Evolutionary conservation across 2,113 vertebrate genomes (phyloP), one percentile per base, ranked within the genome.

Genomic region (Macrotis lagotis): DNA sequence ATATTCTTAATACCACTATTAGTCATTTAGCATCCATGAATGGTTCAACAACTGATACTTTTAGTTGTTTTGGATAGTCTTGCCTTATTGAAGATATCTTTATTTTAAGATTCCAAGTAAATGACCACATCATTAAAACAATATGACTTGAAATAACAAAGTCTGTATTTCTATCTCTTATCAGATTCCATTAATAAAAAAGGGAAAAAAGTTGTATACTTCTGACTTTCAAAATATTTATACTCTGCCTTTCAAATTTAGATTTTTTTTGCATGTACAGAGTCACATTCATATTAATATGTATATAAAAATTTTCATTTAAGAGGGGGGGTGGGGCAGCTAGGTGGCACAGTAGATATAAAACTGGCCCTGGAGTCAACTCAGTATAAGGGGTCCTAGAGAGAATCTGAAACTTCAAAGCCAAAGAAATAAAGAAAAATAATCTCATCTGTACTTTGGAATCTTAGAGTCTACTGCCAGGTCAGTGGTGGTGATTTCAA

Each of bases 21-120:
- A 91, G 48, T 94, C 22, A 83, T 16, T 92, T 95, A 90, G 90
- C 51, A 88, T 66, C n/a, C 66, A 91, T 24, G 11, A 55, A 11
- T 59, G 88, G 12, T 50, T 91, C 8, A 92, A 50, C 28, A 90
- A 47, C 47, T 47, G 10, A 51, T 91, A 44, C 89, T 26, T 90
- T 50, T 37, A 24, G 44, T 0, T 90, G 55, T 48, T 3, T 50
- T 90, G 47, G 89, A 14, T 3, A 14, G 25, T 31, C 26, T 31
- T 90, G 9, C 48, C 49, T 90, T 90, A 28, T 14, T 48, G 47
- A 31, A 90, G 25, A 90, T 3, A 89, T 31, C 3, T 31, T 50
- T 48, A 90, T 31, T 90, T 88, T 50, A 22, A 48, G 44, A 48
- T 53, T 83, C 90, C 55, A 90, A 92, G 89, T 11, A 53, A 66